Base-by-base conservation (phyloP, 2,113 vertebrate genomes). In the Rhabdornis inornatus region DNA sequence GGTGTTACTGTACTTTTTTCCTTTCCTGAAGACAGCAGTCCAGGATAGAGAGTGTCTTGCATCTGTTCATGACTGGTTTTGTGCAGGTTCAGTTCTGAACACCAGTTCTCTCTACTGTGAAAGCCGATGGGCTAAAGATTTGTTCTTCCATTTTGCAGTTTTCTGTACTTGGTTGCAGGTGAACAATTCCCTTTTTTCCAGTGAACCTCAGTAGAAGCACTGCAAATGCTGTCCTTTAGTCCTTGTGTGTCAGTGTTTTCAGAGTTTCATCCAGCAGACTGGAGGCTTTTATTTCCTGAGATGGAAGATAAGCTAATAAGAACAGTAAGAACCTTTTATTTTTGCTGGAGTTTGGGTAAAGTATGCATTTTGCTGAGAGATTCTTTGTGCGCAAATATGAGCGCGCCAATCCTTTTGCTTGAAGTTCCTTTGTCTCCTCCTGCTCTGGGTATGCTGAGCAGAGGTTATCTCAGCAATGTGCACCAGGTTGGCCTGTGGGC, bases 391-490 rank as follows among this genome's bases (percentile, higher is more conserved):
- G 39, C 53, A 39, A 47, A 24, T 72, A n/a, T 1, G 14, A 50
- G 15, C 52, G 27, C 1, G 2, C 14, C 68, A n/a, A 0, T 79
- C 63, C 35, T 76, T 76, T 55, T 59, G 33, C 72, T 28, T 69
- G 37, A 84, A 81, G 45, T 61, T 11, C 9, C 7, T 65, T 65
- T 85, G 2, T 3, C 10, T 77, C 16, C 19, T 82, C 16, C 20
- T 0, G 1, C 14, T 60, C 10, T 59, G 6, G 0, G 9, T n/a
- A 33, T 37, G 7, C 35, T 45, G 57, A 61, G 49, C 57, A 47
- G 33, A 42, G 75, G 31, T 56, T 64, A 11, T 50, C 40, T 64
- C 55, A 13, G 45, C 15, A 6, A 2, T 1, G 10, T 37, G n/a
- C 12, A 7, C 2, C 7, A 52, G 63, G 49, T 10, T 56, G 50